Evolutionary conservation across 2,113 vertebrate genomes (phyloP).

Genomic region (Brachionichthys hirsutus): DNA sequence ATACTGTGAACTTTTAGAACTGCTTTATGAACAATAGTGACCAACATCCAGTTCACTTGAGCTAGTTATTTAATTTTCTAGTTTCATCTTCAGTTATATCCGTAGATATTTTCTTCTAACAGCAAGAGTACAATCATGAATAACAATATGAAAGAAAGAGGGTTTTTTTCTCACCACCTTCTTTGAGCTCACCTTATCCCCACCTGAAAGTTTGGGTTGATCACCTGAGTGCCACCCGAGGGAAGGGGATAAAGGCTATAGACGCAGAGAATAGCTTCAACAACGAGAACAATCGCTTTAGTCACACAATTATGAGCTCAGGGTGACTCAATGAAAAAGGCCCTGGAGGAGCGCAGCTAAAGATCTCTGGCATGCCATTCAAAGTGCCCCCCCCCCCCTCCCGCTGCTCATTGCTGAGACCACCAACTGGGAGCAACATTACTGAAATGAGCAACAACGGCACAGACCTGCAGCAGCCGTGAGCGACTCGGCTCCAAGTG

Average conservation of each 20-base stretch:
- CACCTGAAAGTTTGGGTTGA: constrained; percentile 49
- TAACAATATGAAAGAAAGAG: constrained; percentile 22
- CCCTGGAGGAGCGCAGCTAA: constrained; percentile 74
- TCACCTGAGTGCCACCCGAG: constrained; percentile 71
- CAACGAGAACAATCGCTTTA: constrained; percentile 82
- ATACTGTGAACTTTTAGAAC: constrained; percentile 46
- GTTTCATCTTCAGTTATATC: neutral
- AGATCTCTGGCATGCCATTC: constrained; percentile 73
- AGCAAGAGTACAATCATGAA: neutral
- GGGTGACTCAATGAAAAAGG: constrained; percentile 73
- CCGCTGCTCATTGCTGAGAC: constrained; percentile 64
- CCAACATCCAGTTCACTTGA: too few relatives aligned
- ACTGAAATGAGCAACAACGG: constrained; percentile 55
- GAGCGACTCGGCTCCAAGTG: constrained; percentile 28
- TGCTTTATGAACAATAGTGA: neutral
- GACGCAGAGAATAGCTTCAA: constrained; percentile 69
- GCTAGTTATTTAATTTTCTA: too few relatives aligned
- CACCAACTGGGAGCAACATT: constrained; percentile 68
- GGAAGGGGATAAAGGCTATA: constrained; percentile 28
- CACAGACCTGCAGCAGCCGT: constrained; percentile 18
- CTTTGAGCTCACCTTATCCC: constrained; percentile 46
- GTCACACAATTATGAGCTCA: constrained; percentile 81
- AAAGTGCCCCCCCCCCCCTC: constrained; percentile 58
- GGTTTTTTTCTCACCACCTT: neutral
- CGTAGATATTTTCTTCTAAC: neutral